Evolutionary conservation across 2,797 vertebrate species (phyloP).

Genomic region (Picus viridis): DNA sequence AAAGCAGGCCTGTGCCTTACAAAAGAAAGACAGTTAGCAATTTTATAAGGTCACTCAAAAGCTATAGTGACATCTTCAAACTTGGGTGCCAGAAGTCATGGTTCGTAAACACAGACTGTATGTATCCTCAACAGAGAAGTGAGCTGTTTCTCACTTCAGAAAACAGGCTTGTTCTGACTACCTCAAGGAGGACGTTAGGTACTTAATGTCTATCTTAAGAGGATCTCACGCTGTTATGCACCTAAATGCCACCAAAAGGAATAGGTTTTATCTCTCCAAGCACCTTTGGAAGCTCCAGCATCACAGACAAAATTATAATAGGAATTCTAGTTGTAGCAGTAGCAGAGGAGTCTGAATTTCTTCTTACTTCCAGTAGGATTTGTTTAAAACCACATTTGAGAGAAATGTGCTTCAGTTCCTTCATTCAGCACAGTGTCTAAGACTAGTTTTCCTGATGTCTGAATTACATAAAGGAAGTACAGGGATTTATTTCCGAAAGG

Average conservation of each 20-base stretch:
- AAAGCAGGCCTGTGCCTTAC: not conserved
- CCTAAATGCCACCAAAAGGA: not conserved
- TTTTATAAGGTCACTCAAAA: not conserved
- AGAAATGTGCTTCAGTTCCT: not conserved
- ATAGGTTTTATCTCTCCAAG: not conserved
- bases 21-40: not conserved
- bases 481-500: not conserved
- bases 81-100: not conserved
- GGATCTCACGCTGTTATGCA: not conserved
- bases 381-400: not conserved
- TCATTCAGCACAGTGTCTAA: not conserved
- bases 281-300: not conserved
- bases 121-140: not conserved
- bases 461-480: not conserved
- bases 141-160: not conserved
- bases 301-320: not conserved
- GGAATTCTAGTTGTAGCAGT: not conserved
- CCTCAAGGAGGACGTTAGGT: not conserved
- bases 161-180: not conserved
- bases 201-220: not conserved
- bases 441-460: not conserved
- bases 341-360: not conserved
- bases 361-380: not conserved
- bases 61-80: not conserved
- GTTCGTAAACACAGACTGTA: not conserved